Base-by-base conservation (phyloP, 2,888 invertebrate species). In the Ypsolopha sequella region DNA sequence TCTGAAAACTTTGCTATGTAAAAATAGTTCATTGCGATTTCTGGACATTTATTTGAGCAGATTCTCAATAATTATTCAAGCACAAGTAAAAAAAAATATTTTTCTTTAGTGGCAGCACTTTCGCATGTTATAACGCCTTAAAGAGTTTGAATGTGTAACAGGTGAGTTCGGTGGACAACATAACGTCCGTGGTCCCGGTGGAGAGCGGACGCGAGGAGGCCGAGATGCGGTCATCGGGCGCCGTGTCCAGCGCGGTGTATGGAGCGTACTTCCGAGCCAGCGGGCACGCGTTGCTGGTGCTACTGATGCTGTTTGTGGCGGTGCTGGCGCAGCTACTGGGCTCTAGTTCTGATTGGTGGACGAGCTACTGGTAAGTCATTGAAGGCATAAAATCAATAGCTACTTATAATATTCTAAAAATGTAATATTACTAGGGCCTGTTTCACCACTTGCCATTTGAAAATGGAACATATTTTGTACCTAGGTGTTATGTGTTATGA, bases 261-360 rank as follows among this genome's bases (percentile, higher is more conserved):
- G 82, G 79, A 45, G 89, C 91, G 10, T 95, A 95, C 73, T 87
- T 95, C 53, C 70, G 76, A 10, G 92, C 94, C 3, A 92, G 93
- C 46, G 94, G 95, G 0, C 89, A 91, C 57, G 88, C 88, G 56
- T 80, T 88, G 46, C 63, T 91, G 4, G 88, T 92, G 38, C 60
- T 87, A 13, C 66, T 90, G 0, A 88, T 94, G 75, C 56, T 91
- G 4, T 46, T 89, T 2, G 87, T 92, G 35, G 93, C 92, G 58
- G 59, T 91, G 14, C 55, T 91, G 0, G 88, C 94, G 1, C 95
- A 95, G 76, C 60, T 89, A 6, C 75, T 92, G 41, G 93, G 92
- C 1, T 95, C 94, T 8, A 89, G 89, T 6, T 90, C 92, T 0
- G 95, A 95, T 70, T 94, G 91, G 78, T 95, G 93, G 85, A 89